phyloP scores from a whole-genome alignment of 2,888 invertebrate genomes.

The Nysson spinosus region DNA sequence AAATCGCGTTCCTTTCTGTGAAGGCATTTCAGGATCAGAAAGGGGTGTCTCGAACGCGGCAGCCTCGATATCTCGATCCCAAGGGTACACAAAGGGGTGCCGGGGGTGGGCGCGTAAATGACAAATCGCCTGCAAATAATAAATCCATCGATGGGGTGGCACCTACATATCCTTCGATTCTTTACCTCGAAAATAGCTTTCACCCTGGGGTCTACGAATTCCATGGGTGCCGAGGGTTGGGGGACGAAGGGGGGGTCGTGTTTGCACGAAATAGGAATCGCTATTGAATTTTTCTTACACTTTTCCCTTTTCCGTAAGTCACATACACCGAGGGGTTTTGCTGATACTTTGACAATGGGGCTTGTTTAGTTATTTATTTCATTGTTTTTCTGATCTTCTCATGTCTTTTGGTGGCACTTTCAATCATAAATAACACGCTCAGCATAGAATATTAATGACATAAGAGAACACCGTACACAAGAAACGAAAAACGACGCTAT shows the following conservation, averaged over 20 bases:
- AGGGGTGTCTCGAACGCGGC: constrained; percentile 20
- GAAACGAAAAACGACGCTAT: no score
- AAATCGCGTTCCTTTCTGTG: constrained; percentile 6
- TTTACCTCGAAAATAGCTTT: constrained; percentile 16
- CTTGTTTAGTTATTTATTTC: constrained; percentile 29
- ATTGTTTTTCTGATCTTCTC: not conserved
- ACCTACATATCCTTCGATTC: constrained; percentile 20
- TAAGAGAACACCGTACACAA: no score
- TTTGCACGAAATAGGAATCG: constrained; percentile 42
- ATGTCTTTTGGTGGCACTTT: not conserved
- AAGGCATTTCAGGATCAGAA: constrained; percentile 4
- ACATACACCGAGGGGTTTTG: constrained; percentile 18
- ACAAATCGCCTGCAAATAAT: constrained; percentile 67
- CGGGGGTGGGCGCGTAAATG: constrained; percentile 59
- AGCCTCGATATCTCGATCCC: constrained; percentile 50
- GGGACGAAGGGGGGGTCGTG: constrained; percentile 15
- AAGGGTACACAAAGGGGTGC: constrained; percentile 45
- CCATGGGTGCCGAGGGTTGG: constrained; percentile 23
- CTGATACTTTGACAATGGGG: constrained; percentile 26
- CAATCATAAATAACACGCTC: no score
- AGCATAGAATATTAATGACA: no score
- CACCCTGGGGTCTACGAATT: not conserved
- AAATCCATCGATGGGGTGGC: constrained; percentile 52
- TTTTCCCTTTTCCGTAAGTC: constrained; percentile 12
- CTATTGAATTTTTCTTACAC: constrained; percentile 43